Percentiles rank a stretch among this genome's conserved stretches.
phyloP scores from a whole-genome alignment of 1,140 invertebrate genomes.

The Euura lappo region DNA sequence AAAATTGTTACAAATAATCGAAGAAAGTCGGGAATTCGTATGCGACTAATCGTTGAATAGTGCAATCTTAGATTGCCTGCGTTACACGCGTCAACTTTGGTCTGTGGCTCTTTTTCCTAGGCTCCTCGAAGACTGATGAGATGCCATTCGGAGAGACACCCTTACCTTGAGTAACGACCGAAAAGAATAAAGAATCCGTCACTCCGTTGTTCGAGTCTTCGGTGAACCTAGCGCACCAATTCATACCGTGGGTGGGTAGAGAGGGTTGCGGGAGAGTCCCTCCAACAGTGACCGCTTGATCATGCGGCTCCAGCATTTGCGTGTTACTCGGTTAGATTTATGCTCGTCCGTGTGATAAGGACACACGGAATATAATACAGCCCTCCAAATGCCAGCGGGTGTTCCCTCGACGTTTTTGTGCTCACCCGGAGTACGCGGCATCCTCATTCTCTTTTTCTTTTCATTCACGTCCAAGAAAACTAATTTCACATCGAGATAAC shows the following conservation, averaged over 20 bases:
- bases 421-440: constrained; percentile 12
- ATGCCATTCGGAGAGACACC: constrained; percentile 28
- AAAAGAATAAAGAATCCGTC: constrained; percentile 27
- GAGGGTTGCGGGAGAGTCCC: neutral
- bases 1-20: too few relatives aligned
- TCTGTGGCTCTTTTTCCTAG: neutral
- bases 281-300: constrained; percentile 15
- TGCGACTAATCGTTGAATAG: too few relatives aligned
- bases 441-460: neutral
- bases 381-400: constrained; percentile 37
- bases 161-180: constrained; percentile 29
- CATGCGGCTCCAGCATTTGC: constrained; percentile 22
- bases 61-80: too few relatives aligned
- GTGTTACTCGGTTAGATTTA: constrained; percentile 30
- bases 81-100: too few relatives aligned
- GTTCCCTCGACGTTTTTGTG: constrained; percentile 24
- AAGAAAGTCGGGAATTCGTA: too few relatives aligned
- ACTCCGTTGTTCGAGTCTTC: neutral
- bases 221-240: neutral
- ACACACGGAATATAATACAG: constrained; percentile 34
- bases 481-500: neutral
- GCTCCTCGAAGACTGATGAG: constrained; percentile 29
- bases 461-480: neutral
- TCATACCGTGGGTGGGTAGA: neutral
- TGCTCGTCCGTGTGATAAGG: constrained; percentile 34